Percentiles rank a stretch among this genome's conserved stretches.
phyloP scores from a whole-genome alignment of 2,888 invertebrate species.

The Cerastis leucographa region DNA sequence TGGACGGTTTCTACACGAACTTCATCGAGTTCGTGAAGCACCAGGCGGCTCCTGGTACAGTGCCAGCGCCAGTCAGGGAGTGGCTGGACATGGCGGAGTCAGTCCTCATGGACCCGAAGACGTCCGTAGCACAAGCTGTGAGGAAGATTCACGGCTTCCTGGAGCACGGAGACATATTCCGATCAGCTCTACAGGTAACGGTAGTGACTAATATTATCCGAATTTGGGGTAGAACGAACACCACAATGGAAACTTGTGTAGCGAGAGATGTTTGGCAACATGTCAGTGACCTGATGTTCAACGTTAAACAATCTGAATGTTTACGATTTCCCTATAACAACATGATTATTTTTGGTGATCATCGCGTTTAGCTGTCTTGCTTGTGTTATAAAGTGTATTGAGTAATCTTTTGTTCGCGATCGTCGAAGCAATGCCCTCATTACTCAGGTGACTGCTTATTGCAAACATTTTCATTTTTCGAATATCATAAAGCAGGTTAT shows the following conservation, averaged over 20 bases:
- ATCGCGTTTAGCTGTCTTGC: conserved; percentile 32
- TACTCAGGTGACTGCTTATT: conserved; percentile 36
- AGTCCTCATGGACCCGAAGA: conserved; percentile 91
- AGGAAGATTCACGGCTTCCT: conserved; percentile 91
- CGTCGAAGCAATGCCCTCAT: conserved; percentile 56
- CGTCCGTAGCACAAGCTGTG: conserved; percentile 90
- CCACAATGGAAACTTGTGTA: conserved; percentile 59
- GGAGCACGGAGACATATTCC: conserved; percentile 91
- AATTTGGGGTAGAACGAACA: conserved; percentile 45
- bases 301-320: conserved; percentile 60
- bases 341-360: conserved; percentile 42
- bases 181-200: conserved; percentile 92
- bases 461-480: conserved; percentile 22
- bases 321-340: conserved; percentile 49
- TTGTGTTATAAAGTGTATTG: conserved; percentile 36
- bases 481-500: conserved; percentile 41
- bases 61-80: conserved; percentile 81
- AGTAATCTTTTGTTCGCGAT: conserved; percentile 56
- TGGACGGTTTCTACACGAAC: conserved; percentile 92
- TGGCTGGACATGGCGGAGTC: conserved; percentile 92
- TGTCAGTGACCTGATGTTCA: conserved; percentile 66
- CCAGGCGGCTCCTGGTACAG: conserved; percentile 81
- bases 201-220: conserved; percentile 48
- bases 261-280: conserved; percentile 58
- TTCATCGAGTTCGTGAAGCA: conserved; percentile 91